Base-by-base conservation (phyloP, 1,140 invertebrate genomes). In the Phymorhynchus buccinoides region DNA sequence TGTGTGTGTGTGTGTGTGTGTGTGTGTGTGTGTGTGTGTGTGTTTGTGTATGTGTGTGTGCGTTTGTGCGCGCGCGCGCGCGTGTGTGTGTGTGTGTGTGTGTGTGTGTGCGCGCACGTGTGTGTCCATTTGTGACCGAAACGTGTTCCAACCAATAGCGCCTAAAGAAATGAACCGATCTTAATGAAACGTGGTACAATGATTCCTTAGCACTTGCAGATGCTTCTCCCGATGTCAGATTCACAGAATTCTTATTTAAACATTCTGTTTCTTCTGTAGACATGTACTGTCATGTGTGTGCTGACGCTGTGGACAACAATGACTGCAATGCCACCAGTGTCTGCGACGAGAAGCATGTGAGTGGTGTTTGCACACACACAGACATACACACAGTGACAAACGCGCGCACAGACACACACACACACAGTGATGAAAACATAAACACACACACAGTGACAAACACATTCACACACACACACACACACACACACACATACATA, bases 281-380 rank as follows among this genome's bases (percentile, higher is more conserved):
- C 16, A 81, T 81, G 80, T 66, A 66, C 32, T 81, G 80, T 35
- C 80, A 81, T 27, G 80, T 81, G 48, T 81, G 80, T 39, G 56
- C 52, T 22, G 80, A 81, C 37, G 80, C 80, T 32, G 80, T 66
- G 4, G 80, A 66, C 56, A 81, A 81, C 52, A 66, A 66, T 32
- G 80, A 81, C 48, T 81, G 80, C 52, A 81, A 81, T 35, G 35
- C 52, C 80, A 81, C 80, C 80, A 81, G 56, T n/a, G 56, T 81
- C 32, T 81, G 80, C 35, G 80, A 66, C 37, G 14, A 39, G 35
- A 37, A 35, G 12, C 80, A 81, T 41, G 80, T 81, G 35, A 68
- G 80, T 78, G 16, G 32, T 73, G 22, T 7, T 6, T 7, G 1
- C 62, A 1, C 62, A 4, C 62, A 22, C 62, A 4, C 62, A 66